Percentiles rank a stretch among this genome's conserved stretches.
phyloP scores from a whole-genome alignment of 1,140 invertebrate genomes.

The Ips typographus region DNA sequence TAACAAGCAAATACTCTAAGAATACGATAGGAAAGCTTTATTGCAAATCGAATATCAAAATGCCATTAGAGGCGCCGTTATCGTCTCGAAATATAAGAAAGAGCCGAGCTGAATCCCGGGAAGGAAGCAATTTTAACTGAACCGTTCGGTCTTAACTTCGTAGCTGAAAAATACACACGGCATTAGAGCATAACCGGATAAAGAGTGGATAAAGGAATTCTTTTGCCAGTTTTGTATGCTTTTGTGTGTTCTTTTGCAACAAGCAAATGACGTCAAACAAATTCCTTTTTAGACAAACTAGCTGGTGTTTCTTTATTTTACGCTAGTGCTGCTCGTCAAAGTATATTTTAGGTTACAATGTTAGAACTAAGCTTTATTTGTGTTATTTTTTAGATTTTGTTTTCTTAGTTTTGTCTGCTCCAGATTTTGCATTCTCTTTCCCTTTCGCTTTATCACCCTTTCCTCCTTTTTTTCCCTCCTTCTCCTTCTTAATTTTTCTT shows the following conservation, averaged over 20 bases:
- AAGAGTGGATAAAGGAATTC: constrained; percentile 11
- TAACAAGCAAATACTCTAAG: constrained; percentile 2
- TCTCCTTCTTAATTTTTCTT: constrained; percentile 18
- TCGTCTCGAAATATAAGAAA: constrained; percentile 19
- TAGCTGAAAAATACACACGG: constrained; percentile 22
- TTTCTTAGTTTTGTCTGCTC: neutral
- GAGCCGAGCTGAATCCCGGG: constrained; percentile 5
- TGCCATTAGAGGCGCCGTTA: constrained; percentile 18
- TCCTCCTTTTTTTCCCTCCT: neutral
- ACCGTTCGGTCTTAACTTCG: constrained; percentile 8
- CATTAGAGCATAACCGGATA: constrained; percentile 18
- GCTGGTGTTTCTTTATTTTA: neutral
- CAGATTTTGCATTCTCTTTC: neutral
- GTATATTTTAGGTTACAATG: neutral
- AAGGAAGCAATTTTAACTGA: constrained; percentile 23
- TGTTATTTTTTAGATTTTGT: neutral
- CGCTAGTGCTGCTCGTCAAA: neutral
- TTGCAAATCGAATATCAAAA: constrained; percentile 26
- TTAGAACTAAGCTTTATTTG: neutral
- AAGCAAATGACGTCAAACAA: neutral
- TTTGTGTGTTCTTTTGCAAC: no score
- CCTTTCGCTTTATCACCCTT: neutral
- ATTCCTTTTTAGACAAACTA: neutral
- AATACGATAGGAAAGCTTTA: constrained; percentile 10
- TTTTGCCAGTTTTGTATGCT: neutral